Conservation (phyloP, 2,888 invertebrate species). For the Drosophila infuscata region DNA sequence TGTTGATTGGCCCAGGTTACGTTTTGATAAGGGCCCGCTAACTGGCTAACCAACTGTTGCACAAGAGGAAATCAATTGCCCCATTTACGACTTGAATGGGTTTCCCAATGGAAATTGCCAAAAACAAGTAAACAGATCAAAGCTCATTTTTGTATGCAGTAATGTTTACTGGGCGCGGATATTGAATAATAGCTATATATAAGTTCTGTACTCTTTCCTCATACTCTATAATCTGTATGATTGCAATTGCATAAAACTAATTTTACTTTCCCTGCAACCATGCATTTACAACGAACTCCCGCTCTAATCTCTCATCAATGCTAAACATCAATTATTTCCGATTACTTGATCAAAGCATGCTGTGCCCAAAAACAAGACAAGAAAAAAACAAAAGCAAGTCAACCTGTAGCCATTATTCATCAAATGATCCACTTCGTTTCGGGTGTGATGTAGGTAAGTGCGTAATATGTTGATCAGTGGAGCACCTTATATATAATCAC, state of each 20-base stretch:
- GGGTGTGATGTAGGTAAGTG: constrained; percentile 50
- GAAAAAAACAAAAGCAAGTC: constrained; percentile 1
- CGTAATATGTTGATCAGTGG: constrained; percentile 38
- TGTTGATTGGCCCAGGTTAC: constrained; percentile 53
- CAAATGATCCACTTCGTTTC: constrained; percentile 25
- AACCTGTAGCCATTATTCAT: constrained; percentile 31
- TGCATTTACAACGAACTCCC: constrained; percentile 6
- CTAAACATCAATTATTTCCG: constrained; percentile 17
- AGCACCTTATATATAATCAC: constrained; percentile 31
- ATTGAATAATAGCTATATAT: not conserved
- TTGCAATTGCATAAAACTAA: too few relatives aligned
- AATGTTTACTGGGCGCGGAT: not conserved
- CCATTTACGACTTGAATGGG: constrained; percentile 16
- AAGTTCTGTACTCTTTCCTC: not conserved
- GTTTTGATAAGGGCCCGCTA: constrained; percentile 48
- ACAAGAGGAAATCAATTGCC: constrained; percentile 65
- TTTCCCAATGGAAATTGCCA: not conserved
- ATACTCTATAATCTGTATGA: not conserved
- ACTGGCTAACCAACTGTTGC: constrained; percentile 33
- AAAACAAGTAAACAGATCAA: not conserved
- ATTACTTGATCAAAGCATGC: constrained; percentile 36
- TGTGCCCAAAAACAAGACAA: constrained; percentile 7
- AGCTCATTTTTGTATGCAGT: not conserved
- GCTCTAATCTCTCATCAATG: constrained; percentile 16
- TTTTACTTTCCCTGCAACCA: constrained; percentile 20